A percentile compares a stretch with the other conserved stretches of the same genome.
These are phyloP conservation scores for Nipponia nippon DNA, from an alignment of 2,113 vertebrate genomes.

Conservation along the genomic window DNA sequence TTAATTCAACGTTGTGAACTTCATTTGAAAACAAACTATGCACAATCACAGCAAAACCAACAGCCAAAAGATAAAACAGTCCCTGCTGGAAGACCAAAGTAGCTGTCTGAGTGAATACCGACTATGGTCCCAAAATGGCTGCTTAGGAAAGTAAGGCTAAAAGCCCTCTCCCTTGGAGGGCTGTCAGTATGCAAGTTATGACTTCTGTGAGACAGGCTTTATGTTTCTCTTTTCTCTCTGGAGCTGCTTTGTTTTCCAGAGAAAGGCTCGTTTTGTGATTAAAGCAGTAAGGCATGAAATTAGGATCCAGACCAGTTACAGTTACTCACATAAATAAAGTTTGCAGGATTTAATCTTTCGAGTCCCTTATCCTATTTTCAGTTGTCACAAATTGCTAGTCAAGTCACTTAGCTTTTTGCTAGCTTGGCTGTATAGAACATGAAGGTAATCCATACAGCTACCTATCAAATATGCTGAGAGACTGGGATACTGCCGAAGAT, in stretches of 20 bases:
- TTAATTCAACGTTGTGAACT: neutral
- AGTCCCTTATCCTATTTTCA: neutral
- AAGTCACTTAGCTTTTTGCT: neutral
- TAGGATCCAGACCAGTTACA: neutral
- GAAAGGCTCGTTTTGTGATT: neutral
- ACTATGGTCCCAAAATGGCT: neutral
- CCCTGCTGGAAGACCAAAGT: neutral
- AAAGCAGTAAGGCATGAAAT: constrained; percentile 25
- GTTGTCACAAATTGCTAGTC: neutral
- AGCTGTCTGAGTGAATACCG: neutral
- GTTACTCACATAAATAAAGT: neutral
- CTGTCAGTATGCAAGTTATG: neutral
- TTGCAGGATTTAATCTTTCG: neutral
- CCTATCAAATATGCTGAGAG: neutral
- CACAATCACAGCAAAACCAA: neutral
- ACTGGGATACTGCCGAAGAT: neutral
- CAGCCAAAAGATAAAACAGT: neutral
- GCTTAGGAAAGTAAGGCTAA: neutral
- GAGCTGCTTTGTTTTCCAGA: neutral
- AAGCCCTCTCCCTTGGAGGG: neutral
- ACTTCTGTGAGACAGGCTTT: neutral
- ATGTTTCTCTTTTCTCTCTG: neutral
- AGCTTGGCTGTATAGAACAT: neutral
- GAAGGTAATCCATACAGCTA: neutral
- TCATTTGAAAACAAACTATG: constrained; percentile 13